Base-by-base conservation (phyloP, 1,140 invertebrate genomes). In the Sarcophaga peregrina region DNA sequence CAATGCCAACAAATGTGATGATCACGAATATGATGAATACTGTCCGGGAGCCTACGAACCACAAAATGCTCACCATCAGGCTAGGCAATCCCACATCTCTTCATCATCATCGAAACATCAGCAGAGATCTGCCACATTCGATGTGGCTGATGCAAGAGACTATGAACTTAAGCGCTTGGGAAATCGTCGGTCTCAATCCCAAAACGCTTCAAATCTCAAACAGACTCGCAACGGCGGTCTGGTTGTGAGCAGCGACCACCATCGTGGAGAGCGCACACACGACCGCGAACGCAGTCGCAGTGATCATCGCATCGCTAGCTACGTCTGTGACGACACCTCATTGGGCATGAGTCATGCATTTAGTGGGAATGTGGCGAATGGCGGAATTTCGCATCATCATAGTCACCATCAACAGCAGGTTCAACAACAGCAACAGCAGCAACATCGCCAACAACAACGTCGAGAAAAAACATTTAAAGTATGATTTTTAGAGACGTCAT, bases 401-500 rank as follows among this genome's bases (percentile, higher is more conserved):
- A 48, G 50, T 17, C 75, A 78, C 15, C 73, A 74, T 20, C 75
- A 87, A 8, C 87, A 87, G 3, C 86, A 82, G 62, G 75, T 88
- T 52, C 87, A 86, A 73, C 89, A 88, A 62, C 87, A 89, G 81
- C 87, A 88, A 62, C 89, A 87, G 5, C 87, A 87, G 9, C 87
- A 87, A 5, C 86, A 83, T 76, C 83, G 88, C 52, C 88, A 87
- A 74, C 89, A 88, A 62, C 88, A 90, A 81, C 87, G 89, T 68
- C 89, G 89, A 25, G 89, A 90, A 84, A 90, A 90, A 87, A 90
- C 89, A 45, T 90, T 90, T 75, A 90, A 90, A 87, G 89, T 90
- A 90, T 90, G 89, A 90, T 90, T 90, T 90, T 90, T 90, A 90
- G 89, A 90, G 89, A 90, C 89, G 89, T 90, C 89, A 90, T 90